Evolutionary conservation across 1,140 invertebrate species (phyloP).

Genomic region (Vanessa atalanta): DNA sequence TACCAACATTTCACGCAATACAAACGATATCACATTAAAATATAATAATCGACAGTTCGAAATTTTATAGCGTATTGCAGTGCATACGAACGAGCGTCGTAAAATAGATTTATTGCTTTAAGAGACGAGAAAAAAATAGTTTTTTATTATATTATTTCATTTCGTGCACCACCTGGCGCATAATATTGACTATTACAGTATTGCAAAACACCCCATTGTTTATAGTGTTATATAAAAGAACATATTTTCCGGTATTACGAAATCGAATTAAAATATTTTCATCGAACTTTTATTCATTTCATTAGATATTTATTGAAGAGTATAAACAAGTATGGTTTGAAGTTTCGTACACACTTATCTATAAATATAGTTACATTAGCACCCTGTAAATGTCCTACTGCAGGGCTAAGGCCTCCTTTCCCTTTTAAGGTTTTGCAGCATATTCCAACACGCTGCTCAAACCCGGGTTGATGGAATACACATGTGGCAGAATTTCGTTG

Average conservation of each 20-base stretch:
- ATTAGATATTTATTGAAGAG: no score
- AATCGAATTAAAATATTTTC: no score
- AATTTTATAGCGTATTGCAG: conserved; percentile 36
- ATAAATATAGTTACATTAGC: no score
- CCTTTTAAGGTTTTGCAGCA: no score
- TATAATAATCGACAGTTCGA: conserved; percentile 14
- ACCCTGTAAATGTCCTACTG: no score
- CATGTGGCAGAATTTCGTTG: no score
- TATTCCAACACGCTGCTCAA: no score
- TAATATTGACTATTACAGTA: conserved; percentile 1
- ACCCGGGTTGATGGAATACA: no score
- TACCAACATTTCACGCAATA: neutral
- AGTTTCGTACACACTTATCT: no score
- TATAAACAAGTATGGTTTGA: no score
- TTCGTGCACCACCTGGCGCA: conserved; percentile 25
- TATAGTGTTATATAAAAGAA: neutral
- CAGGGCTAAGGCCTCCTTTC: no score
- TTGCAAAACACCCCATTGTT: neutral
- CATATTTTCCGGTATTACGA: neutral
- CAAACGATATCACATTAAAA: neutral
- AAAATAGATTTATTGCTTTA: conserved; percentile 31
- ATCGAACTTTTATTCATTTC: no score
- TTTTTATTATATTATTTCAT: conserved; percentile 18
- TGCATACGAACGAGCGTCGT: conserved; percentile 17
- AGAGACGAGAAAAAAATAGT: conserved; percentile 14